These are phyloP conservation scores for Burhinus bistriatus DNA, from an alignment of 2,113 vertebrate species.

Conservation along the genomic window DNA sequence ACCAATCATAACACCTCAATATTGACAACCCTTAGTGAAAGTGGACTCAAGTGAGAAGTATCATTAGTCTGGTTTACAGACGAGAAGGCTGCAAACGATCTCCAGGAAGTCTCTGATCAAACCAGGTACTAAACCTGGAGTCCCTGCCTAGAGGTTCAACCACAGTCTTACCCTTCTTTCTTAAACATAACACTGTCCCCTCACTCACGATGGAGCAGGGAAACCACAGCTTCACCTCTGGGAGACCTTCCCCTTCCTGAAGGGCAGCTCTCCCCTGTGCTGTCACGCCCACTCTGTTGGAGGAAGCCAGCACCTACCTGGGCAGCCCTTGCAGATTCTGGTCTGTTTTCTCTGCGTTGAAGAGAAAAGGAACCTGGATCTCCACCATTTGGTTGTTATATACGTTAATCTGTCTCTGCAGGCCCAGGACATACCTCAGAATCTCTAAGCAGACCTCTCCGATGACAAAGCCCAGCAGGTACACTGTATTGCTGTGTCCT, in stretches of 20 bases:
- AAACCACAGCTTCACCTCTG: background rate
- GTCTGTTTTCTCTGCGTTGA: background rate
- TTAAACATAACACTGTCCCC: background rate
- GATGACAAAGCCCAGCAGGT: background rate
- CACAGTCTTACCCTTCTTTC: background rate
- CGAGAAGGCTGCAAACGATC: background rate
- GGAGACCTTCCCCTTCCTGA: background rate
- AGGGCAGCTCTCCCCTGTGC: background rate
- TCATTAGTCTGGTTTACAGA: background rate
- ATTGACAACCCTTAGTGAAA: background rate
- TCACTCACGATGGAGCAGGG: background rate
- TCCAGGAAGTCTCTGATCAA: constrained; percentile 5
- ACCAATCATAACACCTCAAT: background rate
- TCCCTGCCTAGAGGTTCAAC: background rate
- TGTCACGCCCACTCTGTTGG: background rate
- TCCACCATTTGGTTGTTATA: background rate
- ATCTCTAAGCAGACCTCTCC: background rate
- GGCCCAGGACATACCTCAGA: background rate
- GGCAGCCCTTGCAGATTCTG: background rate
- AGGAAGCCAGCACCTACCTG: background rate
- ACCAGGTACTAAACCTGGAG: background rate
- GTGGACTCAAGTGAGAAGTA: background rate
- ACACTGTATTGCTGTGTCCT: background rate
- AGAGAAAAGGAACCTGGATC: background rate
- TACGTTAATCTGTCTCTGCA: background rate